These are phyloP conservation scores for Lasioglossum vierecki DNA, from an alignment of 2,888 invertebrate species.

Conservation along the genomic window DNA sequence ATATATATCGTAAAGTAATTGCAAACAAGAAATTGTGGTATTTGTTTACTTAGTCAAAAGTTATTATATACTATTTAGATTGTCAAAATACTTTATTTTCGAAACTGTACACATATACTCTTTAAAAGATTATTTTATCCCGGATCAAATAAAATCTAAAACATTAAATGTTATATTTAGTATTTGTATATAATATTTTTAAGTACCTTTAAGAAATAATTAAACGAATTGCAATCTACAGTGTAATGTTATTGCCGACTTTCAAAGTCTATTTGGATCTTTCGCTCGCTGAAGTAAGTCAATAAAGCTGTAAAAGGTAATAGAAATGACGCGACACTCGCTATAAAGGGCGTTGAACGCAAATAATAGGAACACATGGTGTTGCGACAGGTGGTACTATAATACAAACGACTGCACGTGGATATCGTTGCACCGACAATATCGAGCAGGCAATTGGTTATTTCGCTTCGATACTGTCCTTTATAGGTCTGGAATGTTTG, in stretches of 20 bases:
- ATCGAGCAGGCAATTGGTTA: conserved; percentile 50
- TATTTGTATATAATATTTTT: background rate
- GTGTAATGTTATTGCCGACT: background rate
- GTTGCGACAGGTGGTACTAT: conserved; percentile 69
- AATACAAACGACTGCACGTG: conserved; percentile 56
- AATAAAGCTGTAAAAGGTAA: background rate
- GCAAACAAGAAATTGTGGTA: no score
- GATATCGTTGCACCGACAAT: conserved; percentile 53
- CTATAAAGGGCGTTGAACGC: conserved; percentile 55
- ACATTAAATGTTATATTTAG: background rate
- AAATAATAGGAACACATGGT: conserved; percentile 70
- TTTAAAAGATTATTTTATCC: no score
- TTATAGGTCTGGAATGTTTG: conserved; percentile 21
- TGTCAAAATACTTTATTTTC: no score
- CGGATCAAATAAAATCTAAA: background rate
- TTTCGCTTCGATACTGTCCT: conserved; percentile 26
- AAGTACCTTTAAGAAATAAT: no score
- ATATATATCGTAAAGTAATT: no score
- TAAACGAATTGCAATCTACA: background rate
- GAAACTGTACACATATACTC: no score
- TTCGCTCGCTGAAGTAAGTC: background rate
- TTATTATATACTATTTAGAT: no score
- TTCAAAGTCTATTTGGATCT: background rate
- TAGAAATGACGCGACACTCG: conserved; percentile 30
- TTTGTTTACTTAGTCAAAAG: no score